Evolutionary conservation across 2,888 invertebrate species (phyloP).

Genomic region (Hypolimnas misippus): DNA sequence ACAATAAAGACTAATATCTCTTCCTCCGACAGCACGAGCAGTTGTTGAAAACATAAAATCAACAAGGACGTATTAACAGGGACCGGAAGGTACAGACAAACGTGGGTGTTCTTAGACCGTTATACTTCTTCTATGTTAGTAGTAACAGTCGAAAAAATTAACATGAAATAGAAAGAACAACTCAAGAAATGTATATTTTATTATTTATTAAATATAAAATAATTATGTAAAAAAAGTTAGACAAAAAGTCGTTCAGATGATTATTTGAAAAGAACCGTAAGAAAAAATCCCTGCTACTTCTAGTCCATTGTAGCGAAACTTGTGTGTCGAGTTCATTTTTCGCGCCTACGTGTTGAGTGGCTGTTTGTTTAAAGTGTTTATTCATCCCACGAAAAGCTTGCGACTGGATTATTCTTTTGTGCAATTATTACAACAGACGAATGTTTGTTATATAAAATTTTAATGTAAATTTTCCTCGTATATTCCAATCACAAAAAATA

Average conservation of each 20-base stretch:
- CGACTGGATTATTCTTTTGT: conserved; percentile 36
- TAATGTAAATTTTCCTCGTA: neutral
- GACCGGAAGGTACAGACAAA: conserved; percentile 67
- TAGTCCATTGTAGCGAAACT: conserved; percentile 37
- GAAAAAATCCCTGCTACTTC: conserved; percentile 28
- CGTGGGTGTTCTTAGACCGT: conserved; percentile 80
- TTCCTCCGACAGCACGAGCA: conserved; percentile 52
- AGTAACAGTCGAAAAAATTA: conserved; percentile 67
- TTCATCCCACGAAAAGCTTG: conserved; percentile 43
- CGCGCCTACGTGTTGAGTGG: conserved; percentile 45
- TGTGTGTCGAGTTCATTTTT: conserved; percentile 42
- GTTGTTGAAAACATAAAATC: conserved; percentile 67
- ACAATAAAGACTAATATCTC: conserved; percentile 61
- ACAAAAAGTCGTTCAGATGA: conserved; percentile 22
- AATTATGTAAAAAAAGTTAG: conserved; percentile 7
- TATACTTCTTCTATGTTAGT: conserved; percentile 59
- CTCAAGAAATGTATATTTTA: conserved; percentile 21
- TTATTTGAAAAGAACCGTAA: conserved; percentile 20
- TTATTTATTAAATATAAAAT: neutral
- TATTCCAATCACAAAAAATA: neutral
- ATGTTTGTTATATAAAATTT: conserved; percentile 9
- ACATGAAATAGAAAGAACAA: conserved; percentile 52
- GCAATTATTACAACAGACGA: conserved; percentile 31
- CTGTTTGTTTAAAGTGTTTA: conserved; percentile 43
- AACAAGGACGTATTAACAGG: conserved; percentile 79